Percentiles rank a stretch among this genome's conserved stretches.
These are phyloP conservation scores for Grammomys dolichurus DNA, from an alignment of 2,113 vertebrate species.

Conservation along the genomic window DNA sequence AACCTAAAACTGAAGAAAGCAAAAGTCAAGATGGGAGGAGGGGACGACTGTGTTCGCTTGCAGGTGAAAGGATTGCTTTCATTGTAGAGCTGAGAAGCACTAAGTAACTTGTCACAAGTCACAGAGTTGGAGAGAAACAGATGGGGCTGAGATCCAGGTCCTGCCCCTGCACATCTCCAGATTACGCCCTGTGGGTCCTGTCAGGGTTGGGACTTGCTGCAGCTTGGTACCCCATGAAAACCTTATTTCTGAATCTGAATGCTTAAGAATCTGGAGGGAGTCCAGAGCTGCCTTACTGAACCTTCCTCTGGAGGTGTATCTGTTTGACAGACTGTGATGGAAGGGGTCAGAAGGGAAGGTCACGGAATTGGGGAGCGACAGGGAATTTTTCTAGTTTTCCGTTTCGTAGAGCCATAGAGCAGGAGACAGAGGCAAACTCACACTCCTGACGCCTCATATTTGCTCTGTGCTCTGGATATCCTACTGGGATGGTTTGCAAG, in stretches of 20 bases:
- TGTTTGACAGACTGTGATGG: background rate
- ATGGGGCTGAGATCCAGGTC: background rate
- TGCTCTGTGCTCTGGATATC: slow-evolving; percentile 10
- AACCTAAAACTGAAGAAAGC: background rate
- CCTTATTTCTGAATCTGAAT: background rate
- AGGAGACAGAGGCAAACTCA: slow-evolving; percentile 23
- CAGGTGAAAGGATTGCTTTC: background rate
- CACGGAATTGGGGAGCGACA: background rate
- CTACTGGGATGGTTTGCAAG: slow-evolving; percentile 42
- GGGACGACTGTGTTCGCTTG: background rate
- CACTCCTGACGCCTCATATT: background rate
- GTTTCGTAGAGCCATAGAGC: background rate
- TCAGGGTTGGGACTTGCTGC: background rate
- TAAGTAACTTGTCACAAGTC: background rate
- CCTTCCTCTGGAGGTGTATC: slow-evolving; percentile 25
- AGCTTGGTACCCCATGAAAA: background rate
- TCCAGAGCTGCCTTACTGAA: slow-evolving; percentile 42
- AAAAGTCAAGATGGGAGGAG: background rate
- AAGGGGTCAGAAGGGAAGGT: background rate
- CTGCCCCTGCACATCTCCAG: background rate
- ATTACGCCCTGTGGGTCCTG: background rate
- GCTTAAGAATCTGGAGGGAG: background rate
- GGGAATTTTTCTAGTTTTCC: slow-evolving; percentile 58
- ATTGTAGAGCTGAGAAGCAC: background rate
- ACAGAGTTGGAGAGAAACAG: background rate